Conservation (phyloP, 2,797 vertebrate genomes). For the Leontopithecus rosalia region DNA sequence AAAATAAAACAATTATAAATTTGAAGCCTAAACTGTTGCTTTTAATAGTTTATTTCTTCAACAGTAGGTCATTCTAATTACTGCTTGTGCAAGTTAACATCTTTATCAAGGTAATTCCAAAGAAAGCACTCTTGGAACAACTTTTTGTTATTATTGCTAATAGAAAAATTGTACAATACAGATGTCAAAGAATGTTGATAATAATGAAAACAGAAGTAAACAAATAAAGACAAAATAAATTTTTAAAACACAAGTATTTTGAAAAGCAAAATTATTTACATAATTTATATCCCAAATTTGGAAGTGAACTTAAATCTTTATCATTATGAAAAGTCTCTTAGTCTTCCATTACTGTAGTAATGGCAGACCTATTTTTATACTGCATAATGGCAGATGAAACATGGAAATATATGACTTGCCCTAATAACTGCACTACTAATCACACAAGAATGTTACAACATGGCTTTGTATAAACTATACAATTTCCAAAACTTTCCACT, state of each 20-base stretch:
- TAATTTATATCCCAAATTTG: neutral
- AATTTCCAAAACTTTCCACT: neutral
- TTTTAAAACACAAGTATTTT: neutral
- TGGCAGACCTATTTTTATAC: neutral
- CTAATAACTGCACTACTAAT: neutral
- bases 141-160: neutral
- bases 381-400: constrained; percentile 17
- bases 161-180: neutral
- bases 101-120: constrained; percentile 26
- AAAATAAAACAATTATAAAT: neutral
- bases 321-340: constrained; percentile 3
- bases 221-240: neutral
- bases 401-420: neutral
- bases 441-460: neutral
- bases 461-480: neutral
- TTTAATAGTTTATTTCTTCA: constrained; percentile 1
- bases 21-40: neutral
- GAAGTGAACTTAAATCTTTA: neutral
- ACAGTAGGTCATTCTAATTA: constrained; percentile 14
- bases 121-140: neutral
- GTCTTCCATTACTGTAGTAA: constrained; percentile 50
- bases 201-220: neutral
- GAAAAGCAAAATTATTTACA: neutral
- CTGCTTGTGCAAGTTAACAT: neutral
- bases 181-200: neutral